phyloP scores from a whole-genome alignment of 2,888 invertebrate species.

The Caenorhabditis auriculariae region DNA sequence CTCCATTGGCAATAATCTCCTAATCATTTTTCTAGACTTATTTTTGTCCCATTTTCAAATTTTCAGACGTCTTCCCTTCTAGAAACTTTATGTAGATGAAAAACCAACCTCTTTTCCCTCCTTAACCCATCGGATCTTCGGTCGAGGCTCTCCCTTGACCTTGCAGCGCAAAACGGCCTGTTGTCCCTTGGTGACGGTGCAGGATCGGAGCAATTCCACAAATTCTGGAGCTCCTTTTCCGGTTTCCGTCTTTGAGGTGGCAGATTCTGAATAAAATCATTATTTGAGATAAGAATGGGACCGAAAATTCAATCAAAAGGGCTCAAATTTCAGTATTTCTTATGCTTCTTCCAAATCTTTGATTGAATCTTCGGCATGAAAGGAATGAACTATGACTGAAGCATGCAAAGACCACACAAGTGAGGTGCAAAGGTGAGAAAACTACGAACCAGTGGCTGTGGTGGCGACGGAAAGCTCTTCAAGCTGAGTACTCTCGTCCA shows the following conservation, averaged over 20 bases:
- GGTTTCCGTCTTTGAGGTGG: conserved; percentile 11
- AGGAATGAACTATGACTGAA: not conserved
- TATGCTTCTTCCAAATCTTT: not conserved
- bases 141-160: conserved; percentile 85
- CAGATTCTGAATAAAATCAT: conserved; percentile 13
- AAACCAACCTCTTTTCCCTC: conserved; percentile 69
- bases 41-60: too few relatives aligned
- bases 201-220: conserved; percentile 59
- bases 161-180: conserved; percentile 74
- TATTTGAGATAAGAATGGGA: too few relatives aligned
- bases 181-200: conserved; percentile 40
- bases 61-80: not conserved
- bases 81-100: too few relatives aligned
- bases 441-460: too few relatives aligned
- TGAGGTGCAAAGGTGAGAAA: too few relatives aligned
- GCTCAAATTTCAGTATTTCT: not conserved
- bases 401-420: not conserved
- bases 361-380: not conserved
- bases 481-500: conserved; percentile 30
- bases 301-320: too few relatives aligned
- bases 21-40: too few relatives aligned
- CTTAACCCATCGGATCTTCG: conserved; percentile 90
- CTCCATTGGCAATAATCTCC: too few relatives aligned
- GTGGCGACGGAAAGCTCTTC: conserved; percentile 25
- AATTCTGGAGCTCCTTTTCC: conserved; percentile 53